Evolutionary conservation across 2,888 invertebrate genomes (phyloP).

Genomic region (Macaria notata): DNA sequence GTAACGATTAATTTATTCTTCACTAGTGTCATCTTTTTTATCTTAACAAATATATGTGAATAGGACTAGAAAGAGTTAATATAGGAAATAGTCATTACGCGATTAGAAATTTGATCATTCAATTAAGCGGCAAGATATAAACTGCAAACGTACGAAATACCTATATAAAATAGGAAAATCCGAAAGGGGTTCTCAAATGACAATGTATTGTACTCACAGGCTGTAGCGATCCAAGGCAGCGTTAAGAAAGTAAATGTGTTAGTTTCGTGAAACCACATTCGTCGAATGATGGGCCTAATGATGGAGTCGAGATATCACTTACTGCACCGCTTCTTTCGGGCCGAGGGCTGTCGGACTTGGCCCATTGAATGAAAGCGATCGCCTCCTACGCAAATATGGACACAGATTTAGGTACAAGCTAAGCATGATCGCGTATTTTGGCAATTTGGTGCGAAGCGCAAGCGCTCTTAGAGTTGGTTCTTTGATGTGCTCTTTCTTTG

Average conservation of each 20-base stretch:
- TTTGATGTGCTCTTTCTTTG: too few relatives aligned
- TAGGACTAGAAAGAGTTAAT: not conserved
- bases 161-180: too few relatives aligned
- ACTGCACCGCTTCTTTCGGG: slow-evolving; percentile 75
- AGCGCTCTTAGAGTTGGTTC: slow-evolving; percentile 1
- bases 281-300: slow-evolving; percentile 52
- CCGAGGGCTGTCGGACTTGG: slow-evolving; percentile 68
- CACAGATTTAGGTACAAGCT: slow-evolving; percentile 52
- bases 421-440: slow-evolving; percentile 51
- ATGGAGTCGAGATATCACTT: slow-evolving; percentile 66
- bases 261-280: slow-evolving; percentile 71
- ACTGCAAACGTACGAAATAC: too few relatives aligned
- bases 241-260: slow-evolving; percentile 77
- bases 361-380: slow-evolving; percentile 73
- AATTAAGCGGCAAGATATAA: not conserved
- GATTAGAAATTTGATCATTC: slow-evolving; percentile 6
- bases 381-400: slow-evolving; percentile 74
- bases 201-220: slow-evolving; percentile 68
- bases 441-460: slow-evolving; percentile 16
- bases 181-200: too few relatives aligned
- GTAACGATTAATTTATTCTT: too few relatives aligned
- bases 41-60: too few relatives aligned
- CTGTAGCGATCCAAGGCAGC: slow-evolving; percentile 77
- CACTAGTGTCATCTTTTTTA: too few relatives aligned
- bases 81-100: not conserved